These are phyloP conservation scores for Haliaeetus leucogaster DNA, from an alignment of 2,113 vertebrate genomes.

Conservation along the genomic window DNA sequence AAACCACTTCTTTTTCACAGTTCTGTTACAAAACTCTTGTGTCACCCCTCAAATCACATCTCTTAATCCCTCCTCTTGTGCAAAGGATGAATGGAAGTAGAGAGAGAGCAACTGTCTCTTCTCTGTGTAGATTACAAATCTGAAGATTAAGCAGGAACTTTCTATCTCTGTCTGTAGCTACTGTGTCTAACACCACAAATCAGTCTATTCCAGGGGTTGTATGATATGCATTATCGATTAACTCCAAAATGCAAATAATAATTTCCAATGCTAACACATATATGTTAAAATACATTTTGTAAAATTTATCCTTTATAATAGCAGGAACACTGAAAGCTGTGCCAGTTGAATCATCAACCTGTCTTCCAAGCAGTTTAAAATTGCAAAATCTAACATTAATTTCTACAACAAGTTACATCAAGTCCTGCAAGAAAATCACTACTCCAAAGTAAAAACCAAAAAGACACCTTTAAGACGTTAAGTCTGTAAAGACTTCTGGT, in stretches of 20 bases:
- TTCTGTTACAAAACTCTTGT: background rate
- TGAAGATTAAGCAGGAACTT: background rate
- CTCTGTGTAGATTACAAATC: background rate
- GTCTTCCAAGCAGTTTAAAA: background rate
- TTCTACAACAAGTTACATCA: background rate
- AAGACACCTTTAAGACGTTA: background rate
- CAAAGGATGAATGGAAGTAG: background rate
- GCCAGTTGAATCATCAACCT: background rate
- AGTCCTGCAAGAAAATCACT: background rate
- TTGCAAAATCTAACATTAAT: background rate
- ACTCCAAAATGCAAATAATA: background rate
- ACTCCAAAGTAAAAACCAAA: background rate
- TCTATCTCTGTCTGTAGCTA: background rate
- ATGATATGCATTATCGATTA: background rate
- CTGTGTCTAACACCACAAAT: background rate
- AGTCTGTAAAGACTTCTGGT: background rate
- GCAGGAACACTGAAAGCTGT: background rate
- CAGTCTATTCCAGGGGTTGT: background rate
- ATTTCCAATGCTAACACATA: background rate
- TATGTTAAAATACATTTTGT: background rate
- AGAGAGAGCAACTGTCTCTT: background rate
- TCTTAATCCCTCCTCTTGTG: background rate
- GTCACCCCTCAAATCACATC: background rate
- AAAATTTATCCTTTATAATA: background rate
- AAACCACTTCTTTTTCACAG: background rate